Base-by-base conservation (phyloP, 2,888 invertebrate species). In the Hypomecis punctinalis region DNA sequence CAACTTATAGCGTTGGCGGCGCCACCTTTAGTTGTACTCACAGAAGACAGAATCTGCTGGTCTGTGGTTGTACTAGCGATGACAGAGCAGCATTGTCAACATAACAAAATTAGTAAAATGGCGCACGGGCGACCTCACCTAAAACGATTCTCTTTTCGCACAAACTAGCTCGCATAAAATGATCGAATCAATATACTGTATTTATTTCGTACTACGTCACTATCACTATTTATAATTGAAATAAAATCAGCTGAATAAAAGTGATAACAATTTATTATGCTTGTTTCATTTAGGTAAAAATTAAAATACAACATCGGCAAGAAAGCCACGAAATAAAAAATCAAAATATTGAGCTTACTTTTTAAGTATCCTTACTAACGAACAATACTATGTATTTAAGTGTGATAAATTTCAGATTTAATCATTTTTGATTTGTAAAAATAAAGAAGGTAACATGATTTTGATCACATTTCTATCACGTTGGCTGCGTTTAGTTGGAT, bases 251-350 rank as follows among this genome's bases (percentile, higher is more conserved):
- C 60, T 36, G 36, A 61, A 66, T 63, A 11, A 52, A 71, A 69
- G 64, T 61, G 59, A 63, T 66, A 78, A 78, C 73, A 75, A 72
- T 68, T 60, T 76, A 73, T 77, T 73, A 68, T 67, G 54, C 61
- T 65, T 62, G 51, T 60, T 69, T 63, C 58, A 68, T 67, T 67
- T 72, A 76, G 64, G 67, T 70, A 66, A 60, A 64, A 51, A 60
- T 23, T 56, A 66, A 68, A 68, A 51, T 40, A 57, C 68, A 63
- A 48, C 64, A 66, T 54, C 58, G 58, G 66, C 57, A 61, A 66
- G 61, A 67, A 68, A 37, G 59, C 66, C 72, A 67, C 71, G 58
- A 71, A 69, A 56, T 9, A 63, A 63, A 48, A 57, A 53, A 66
- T 53, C 35, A 47, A 66, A 65, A 70, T 57, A 42, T 55, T 63